A percentile compares a stretch with the other conserved stretches of the same genome.
Evolutionary conservation across 2,888 invertebrate species (phyloP).

Genomic region (Neria commutata): DNA sequence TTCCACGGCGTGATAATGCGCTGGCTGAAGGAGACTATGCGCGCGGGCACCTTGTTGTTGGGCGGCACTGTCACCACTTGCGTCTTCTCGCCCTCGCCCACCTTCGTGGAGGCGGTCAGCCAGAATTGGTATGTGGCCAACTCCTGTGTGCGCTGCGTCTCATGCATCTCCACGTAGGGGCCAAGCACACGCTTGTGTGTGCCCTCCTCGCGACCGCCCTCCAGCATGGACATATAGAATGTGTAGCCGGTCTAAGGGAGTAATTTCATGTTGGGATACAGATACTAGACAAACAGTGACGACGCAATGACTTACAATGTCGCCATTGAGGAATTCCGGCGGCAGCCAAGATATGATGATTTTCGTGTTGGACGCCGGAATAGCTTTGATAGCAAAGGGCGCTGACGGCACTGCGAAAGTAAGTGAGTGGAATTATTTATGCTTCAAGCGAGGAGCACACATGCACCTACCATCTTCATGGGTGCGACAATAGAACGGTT

Average conservation of each 20-base stretch:
- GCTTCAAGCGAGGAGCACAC: too few species aligned
- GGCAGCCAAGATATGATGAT: conserved; percentile 90
- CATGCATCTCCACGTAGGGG: conserved; percentile 73
- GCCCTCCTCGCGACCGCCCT: conserved; percentile 78
- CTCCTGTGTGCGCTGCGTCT: conserved; percentile 73
- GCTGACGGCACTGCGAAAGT: conserved; percentile 79
- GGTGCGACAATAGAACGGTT: conserved; percentile 84
- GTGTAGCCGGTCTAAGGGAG: conserved; percentile 70
- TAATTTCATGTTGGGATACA: not conserved
- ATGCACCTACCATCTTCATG: conserved; percentile 80
- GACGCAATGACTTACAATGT: conserved; percentile 71
- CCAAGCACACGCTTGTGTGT: conserved; percentile 77
- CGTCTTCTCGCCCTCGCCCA: conserved; percentile 84
- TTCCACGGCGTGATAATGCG: conserved; percentile 85
- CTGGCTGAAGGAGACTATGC: conserved; percentile 86
- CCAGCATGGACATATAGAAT: conserved; percentile 80
- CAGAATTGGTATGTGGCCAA: conserved; percentile 76
- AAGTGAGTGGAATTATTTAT: not conserved
- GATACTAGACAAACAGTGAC: not conserved
- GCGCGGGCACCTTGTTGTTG: conserved; percentile 81
- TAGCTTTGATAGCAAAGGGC: conserved; percentile 89
- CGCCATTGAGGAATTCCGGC: conserved; percentile 82
- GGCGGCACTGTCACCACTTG: conserved; percentile 78
- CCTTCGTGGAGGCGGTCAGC: conserved; percentile 78
- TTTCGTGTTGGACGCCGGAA: conserved; percentile 82